Evolutionary conservation across 2,113 vertebrate species (phyloP).

Genomic region (Thamnophis sirtalis): DNA sequence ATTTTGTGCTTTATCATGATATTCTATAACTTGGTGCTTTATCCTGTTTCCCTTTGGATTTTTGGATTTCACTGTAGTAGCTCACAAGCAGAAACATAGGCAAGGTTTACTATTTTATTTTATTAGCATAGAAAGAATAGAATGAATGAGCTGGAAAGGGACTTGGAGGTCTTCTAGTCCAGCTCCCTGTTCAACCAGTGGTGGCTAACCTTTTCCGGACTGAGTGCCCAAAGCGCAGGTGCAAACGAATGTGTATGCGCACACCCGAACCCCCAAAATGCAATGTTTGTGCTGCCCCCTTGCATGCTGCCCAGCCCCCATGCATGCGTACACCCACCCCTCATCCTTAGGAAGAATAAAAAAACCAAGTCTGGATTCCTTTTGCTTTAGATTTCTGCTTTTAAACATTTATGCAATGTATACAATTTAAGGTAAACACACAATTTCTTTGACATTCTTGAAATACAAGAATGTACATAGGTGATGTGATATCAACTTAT

Average conservation of each 20-base stretch:
- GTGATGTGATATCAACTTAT: neutral
- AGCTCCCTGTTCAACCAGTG: no score
- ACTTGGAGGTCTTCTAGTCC: no score
- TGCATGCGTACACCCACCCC: no score
- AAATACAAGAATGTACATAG: neutral
- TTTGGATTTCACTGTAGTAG: neutral
- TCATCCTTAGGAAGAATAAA: neutral
- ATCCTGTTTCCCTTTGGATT: neutral
- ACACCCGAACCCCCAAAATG: no score
- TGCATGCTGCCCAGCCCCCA: no score
- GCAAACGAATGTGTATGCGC: no score
- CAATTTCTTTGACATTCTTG: neutral
- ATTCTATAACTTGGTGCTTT: neutral
- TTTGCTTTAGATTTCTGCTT: neutral
- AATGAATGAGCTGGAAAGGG: no score
- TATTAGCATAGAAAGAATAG: no score
- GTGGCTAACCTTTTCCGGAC: no score
- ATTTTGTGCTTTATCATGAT: neutral
- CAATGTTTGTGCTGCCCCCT: no score
- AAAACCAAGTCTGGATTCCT: neutral
- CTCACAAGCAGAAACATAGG: neutral
- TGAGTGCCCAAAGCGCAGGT: no score
- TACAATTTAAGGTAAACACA: neutral
- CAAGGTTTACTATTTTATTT: neutral
- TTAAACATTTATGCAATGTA: neutral